These are phyloP conservation scores for Xanthostigma xanthostigma DNA, from an alignment of 2,888 invertebrate species.

Conservation along the genomic window DNA sequence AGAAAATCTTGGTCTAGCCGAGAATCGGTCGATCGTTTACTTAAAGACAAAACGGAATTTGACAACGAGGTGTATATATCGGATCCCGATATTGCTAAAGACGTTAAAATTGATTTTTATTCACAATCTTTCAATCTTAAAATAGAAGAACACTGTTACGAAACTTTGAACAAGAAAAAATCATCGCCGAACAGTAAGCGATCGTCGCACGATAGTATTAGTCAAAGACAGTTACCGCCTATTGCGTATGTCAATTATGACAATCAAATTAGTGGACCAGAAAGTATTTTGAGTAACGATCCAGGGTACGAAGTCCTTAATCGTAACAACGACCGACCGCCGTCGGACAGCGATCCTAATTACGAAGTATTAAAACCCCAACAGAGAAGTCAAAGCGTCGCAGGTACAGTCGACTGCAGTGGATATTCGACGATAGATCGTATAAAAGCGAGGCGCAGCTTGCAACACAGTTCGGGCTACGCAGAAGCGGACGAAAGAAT, in stretches of 20 bases:
- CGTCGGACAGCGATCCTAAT: slow-evolving; percentile 53
- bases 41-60: slow-evolving; percentile 5
- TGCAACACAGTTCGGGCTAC: slow-evolving; percentile 3
- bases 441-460: slow-evolving; percentile 5
- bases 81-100: slow-evolving; percentile 6
- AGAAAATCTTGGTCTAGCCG: slow-evolving; percentile 25
- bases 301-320: slow-evolving; percentile 59
- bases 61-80: slow-evolving; percentile 6
- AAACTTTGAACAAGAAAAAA: slow-evolving; percentile 36
- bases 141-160: slow-evolving; percentile 40
- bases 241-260: slow-evolving; percentile 20
- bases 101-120: not conserved
- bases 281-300: slow-evolving; percentile 45
- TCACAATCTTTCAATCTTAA: not conserved
- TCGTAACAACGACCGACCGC: slow-evolving; percentile 22
- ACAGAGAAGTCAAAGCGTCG: slow-evolving; percentile 26
- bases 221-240: slow-evolving; percentile 16
- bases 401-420: slow-evolving; percentile 14
- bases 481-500: slow-evolving; percentile 5
- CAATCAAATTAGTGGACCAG: slow-evolving; percentile 36
- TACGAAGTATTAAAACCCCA: slow-evolving; percentile 59
- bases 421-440: slow-evolving; percentile 23
- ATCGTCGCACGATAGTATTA: slow-evolving; percentile 3
- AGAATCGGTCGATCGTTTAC: slow-evolving; percentile 18
- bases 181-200: slow-evolving; percentile 3